Percentiles rank a stretch among this genome's conserved stretches.
phyloP scores from a whole-genome alignment of 2,113 vertebrate genomes.

The Megaleporinus macrocephalus region DNA sequence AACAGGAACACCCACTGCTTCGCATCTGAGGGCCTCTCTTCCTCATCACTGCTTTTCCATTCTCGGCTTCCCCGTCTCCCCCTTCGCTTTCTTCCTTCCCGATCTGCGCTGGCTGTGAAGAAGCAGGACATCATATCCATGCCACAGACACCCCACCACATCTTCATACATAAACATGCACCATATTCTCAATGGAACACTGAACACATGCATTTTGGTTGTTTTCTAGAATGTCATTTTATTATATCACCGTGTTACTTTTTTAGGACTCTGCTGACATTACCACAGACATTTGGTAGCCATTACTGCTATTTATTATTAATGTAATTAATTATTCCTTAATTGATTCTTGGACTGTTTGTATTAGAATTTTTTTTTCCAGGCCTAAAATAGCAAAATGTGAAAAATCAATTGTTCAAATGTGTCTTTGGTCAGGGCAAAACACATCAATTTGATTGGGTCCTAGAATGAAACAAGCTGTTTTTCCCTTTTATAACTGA shows the following conservation, averaged over 20 bases:
- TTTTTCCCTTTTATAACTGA: too few species aligned
- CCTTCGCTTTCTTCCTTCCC: not conserved
- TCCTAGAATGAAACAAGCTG: too few species aligned
- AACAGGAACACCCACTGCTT: constrained; percentile 35
- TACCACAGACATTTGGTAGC: not conserved
- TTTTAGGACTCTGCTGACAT: not conserved
- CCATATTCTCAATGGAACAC: constrained; percentile 11
- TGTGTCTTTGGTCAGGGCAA: too few species aligned
- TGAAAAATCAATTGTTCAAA: too few species aligned
- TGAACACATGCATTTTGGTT: not conserved
- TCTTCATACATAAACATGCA: constrained; percentile 11
- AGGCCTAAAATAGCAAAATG: too few species aligned
- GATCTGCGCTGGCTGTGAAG: not conserved
- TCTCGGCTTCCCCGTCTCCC: constrained; percentile 13
- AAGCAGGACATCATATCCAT: constrained; percentile 3
- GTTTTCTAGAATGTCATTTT: not conserved
- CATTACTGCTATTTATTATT: not conserved
- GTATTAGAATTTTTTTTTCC: too few species aligned
- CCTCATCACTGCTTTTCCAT: constrained; percentile 27
- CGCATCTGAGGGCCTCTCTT: constrained; percentile 18
- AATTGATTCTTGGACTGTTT: too few species aligned
- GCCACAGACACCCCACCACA: constrained; percentile 7
- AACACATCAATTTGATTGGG: too few species aligned
- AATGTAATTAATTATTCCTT: too few species aligned
- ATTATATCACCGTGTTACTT: not conserved